A percentile compares a stretch with the other conserved stretches of the same genome.
Evolutionary conservation across 1,140 invertebrate species (phyloP).

Genomic region (Dreissena rostriformis): DNA sequence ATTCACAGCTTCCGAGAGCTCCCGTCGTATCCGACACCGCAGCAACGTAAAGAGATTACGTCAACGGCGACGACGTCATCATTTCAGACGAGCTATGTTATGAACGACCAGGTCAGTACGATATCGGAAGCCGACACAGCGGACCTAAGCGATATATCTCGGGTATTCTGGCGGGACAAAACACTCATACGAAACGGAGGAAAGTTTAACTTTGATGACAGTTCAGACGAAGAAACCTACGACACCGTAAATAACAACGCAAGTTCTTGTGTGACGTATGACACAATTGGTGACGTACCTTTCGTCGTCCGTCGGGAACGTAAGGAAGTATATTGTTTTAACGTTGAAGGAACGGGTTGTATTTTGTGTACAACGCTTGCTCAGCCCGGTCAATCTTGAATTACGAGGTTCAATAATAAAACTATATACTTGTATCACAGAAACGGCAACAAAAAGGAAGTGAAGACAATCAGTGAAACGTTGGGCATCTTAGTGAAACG

Average conservation of each 20-base stretch:
- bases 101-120: constrained; percentile 20
- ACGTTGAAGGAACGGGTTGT: constrained; percentile 40
- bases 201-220: constrained; percentile 24
- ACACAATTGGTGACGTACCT: background rate
- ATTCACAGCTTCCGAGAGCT: constrained; percentile 22
- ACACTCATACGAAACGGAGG: constrained; percentile 1
- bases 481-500: constrained; percentile 5
- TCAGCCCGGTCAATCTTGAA: constrained; percentile 18
- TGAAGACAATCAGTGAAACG: constrained; percentile 14
- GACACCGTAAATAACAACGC: constrained; percentile 7
- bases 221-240: constrained; percentile 10
- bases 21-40: constrained; percentile 31
- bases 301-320: background rate
- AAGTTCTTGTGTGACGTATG: constrained; percentile 3
- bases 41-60: constrained; percentile 20
- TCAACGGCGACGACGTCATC: constrained; percentile 26
- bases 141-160: constrained; percentile 19
- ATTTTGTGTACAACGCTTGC: constrained; percentile 7
- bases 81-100: constrained; percentile 30
- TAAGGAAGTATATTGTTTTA: constrained; percentile 29
- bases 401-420: constrained; percentile 39
- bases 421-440: constrained; percentile 37
- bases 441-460: constrained; percentile 46
- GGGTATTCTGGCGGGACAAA: constrained; percentile 15
- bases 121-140: constrained; percentile 18